Base-by-base conservation (phyloP, 2,113 vertebrate genomes). In the Cynopterus brachyotis region DNA sequence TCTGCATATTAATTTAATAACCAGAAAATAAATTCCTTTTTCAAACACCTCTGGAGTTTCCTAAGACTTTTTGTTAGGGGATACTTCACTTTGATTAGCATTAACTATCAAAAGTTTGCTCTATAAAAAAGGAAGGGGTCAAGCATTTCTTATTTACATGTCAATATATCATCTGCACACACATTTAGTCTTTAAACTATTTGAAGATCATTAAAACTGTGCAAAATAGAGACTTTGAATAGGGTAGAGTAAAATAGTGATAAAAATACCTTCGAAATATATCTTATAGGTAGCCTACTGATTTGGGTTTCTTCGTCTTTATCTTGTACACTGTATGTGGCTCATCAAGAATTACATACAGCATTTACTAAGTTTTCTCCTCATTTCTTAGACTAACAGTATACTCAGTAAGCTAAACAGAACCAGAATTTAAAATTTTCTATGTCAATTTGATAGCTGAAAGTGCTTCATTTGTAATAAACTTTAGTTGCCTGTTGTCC, bases 401-500 rank as follows among this genome's bases (percentile, higher is more conserved):
- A 13, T 57, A 64, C 35, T 69, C 81, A 40, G n/a, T 87, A 8
- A 35, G 7, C 35, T 69, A 53, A 40, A 80, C 28, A 30, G 32
- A 70, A 86, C 72, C 78, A 67, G 45, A 86, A 96, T 75, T 81
- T 91, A 40, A 24, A 81, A 53, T 87, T 75, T 91, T n/a, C 47
- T 53, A 1, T 86, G 47, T 64, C 57, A 75, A 16, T 62, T 55
- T 69, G 59, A 59, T 69, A 45, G 22, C 66, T 91, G 40, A 81
- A 59, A 76, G 35, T 83, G 19, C 82, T 91, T 94, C 40, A 50
- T 32, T 11, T 90, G 35, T 90, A 93, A 70, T 55, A 69, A 30
- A 12, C 16, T 57, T 62, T 50, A 75, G 84, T 22, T 88, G 4
- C 60, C n/a, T 67, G 13, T 11, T 82, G 17, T 73, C n/a, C 22